These are phyloP conservation scores for Platysternon megacephalum DNA, from an alignment of 2,113 vertebrate genomes.

Conservation along the genomic window DNA sequence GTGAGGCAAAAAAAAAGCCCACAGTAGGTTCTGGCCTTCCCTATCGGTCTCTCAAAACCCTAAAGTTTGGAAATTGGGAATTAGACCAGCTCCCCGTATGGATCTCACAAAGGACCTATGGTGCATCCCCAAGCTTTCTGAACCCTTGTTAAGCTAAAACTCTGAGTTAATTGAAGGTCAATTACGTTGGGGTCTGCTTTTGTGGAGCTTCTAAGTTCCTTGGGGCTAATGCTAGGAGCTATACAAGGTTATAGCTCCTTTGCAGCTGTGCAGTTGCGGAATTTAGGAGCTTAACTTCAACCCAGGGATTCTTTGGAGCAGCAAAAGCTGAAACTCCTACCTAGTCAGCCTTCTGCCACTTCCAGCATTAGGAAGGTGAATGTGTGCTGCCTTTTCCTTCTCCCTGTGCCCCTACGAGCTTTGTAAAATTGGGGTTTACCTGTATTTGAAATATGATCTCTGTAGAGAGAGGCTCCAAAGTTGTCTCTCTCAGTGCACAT, in stretches of 20 bases:
- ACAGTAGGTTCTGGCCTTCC: background rate
- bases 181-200: background rate
- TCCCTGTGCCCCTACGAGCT: background rate
- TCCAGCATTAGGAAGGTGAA: background rate
- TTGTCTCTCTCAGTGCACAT: background rate
- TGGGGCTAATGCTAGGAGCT: background rate
- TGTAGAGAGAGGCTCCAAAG: background rate
- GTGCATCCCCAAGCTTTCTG: background rate
- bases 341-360: background rate
- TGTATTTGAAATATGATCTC: background rate
- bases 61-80: background rate
- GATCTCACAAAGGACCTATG: background rate
- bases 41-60: background rate
- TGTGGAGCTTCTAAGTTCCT: background rate
- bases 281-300: background rate
- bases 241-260: background rate
- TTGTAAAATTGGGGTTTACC: background rate
- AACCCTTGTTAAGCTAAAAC: background rate
- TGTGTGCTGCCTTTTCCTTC: background rate
- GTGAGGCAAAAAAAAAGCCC: constrained; percentile 68
- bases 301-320: background rate
- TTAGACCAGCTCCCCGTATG: background rate
- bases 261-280: background rate
- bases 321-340: background rate
- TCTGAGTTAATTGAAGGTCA: background rate